Evolutionary conservation across 2,113 vertebrate species (phyloP).

Genomic region (Hypomesus transpacificus): DNA sequence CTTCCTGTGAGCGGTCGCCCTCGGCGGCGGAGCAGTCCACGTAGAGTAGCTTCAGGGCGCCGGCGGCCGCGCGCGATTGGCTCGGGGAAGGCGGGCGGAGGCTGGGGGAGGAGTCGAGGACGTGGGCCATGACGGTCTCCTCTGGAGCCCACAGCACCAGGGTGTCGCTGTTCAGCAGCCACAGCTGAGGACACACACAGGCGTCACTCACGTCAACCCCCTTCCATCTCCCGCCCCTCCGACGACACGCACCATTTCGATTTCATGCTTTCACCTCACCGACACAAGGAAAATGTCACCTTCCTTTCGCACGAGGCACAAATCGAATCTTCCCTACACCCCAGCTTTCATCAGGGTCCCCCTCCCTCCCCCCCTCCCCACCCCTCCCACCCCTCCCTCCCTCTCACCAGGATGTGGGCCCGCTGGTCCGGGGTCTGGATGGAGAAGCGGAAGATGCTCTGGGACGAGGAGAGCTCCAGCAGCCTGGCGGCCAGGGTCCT

Average conservation of each 20-base stretch:
- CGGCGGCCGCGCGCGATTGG: conserved; percentile 58
- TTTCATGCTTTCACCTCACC: not conserved
- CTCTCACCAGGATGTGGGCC: conserved; percentile 82
- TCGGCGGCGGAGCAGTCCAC: conserved; percentile 69
- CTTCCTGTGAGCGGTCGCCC: conserved; percentile 67
- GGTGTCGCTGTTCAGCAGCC: conserved; percentile 92
- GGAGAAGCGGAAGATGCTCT: conserved; percentile 87
- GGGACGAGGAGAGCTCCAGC: conserved; percentile 75
- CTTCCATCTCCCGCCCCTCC: not conserved
- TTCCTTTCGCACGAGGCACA: no score
- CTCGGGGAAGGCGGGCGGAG: conserved; percentile 35
- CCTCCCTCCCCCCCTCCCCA: not conserved
- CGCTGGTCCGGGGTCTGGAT: conserved; percentile 82
- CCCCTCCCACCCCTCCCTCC: not conserved
- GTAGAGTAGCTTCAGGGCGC: conserved; percentile 87
- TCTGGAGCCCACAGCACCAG: conserved; percentile 75
- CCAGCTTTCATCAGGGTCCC: no score
- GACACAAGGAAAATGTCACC: not conserved
- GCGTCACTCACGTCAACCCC: not conserved
- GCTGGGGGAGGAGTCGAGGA: conserved; percentile 60
- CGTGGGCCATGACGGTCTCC: conserved; percentile 41
- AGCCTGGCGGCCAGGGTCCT: conserved; percentile 76
- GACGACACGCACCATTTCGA: not conserved
- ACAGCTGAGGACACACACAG: conserved; percentile 73
- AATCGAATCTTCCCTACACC: no score